Base-by-base conservation (phyloP, 1,140 invertebrate species). In the Homarus americanus region DNA sequence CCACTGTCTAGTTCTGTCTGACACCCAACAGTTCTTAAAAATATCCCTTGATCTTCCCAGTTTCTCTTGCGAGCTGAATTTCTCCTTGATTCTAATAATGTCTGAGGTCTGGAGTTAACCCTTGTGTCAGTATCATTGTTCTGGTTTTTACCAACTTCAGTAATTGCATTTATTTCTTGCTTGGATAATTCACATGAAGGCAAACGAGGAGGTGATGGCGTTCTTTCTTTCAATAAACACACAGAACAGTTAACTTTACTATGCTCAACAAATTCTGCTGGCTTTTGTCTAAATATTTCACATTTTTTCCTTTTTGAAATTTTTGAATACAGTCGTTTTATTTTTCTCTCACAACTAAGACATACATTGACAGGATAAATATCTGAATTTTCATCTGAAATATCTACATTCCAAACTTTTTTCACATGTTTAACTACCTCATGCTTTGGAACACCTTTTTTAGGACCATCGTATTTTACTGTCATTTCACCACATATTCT, bases 361-460 rank as follows among this genome's bases (percentile, higher is more conserved):
- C 88, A 90, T 9, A 90, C 88, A 84, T 90, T 90, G 17, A 90
- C 44, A 32, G 88, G 88, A 38, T 78, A 90, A 20, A 76, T 58
- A 17, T 90, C 82, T 15, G 80, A 38, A 41, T 53, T 82, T 53
- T 90, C 88, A 34, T 90, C 78, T 32, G 88, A 90, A 24, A 90
- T 76, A 53, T 90, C 88, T 12, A 90, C 88, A 75, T 90, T 90
- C 88, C 88, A 90, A 20, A 90, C 49, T 66, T 90, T 90, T 49
- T 84, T 84, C 10, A 90, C 88, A 38, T 90, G 53, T 49, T 83
- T 83, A 28, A 90, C 80, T 17, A 90, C 41, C n/a, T 83, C 88
- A 49, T 83, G 36, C 44, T 90, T 90, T 63, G 79, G 88, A 5
- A 90, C 80, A 17, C 88, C 88, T 76, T 84, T 90, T 58, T 75